Percentiles rank a stretch among this genome's conserved stretches.
Evolutionary conservation across 2,888 invertebrate species (phyloP).

Genomic region (Athripsodes cinereus): DNA sequence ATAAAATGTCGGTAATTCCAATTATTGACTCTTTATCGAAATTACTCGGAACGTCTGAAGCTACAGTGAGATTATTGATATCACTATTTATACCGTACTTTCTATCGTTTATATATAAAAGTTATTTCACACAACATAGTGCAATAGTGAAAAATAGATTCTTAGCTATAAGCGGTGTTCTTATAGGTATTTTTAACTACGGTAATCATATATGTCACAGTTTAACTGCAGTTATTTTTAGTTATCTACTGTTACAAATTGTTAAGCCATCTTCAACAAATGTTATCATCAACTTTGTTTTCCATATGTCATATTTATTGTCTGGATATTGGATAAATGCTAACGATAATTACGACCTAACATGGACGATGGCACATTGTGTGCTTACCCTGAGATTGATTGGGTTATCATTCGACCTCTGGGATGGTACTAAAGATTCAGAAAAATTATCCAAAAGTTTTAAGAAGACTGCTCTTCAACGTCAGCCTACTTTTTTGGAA

Average conservation of each 20-base stretch:
- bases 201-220: constrained; percentile 74
- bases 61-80: constrained; percentile 58
- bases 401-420: constrained; percentile 71
- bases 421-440: constrained; percentile 66
- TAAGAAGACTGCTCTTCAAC: constrained; percentile 60
- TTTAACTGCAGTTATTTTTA: constrained; percentile 61
- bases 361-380: constrained; percentile 98
- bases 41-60: constrained; percentile 53
- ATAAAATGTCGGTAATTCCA: neutral
- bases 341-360: constrained; percentile 85
- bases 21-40: constrained; percentile 36
- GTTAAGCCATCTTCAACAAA: constrained; percentile 61
- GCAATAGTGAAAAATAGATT: constrained; percentile 60
- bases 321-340: constrained; percentile 74
- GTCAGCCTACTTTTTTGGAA: constrained; percentile 69
- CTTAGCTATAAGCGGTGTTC: constrained; percentile 65
- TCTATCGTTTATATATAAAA: constrained; percentile 33
- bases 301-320: constrained; percentile 76
- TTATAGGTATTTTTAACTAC: constrained; percentile 80
- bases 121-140: constrained; percentile 25
- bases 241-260: constrained; percentile 61
- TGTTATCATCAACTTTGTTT: constrained; percentile 65
- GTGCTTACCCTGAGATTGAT: constrained; percentile 86
- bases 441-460: constrained; percentile 63
- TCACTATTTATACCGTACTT: constrained; percentile 58